Evolutionary conservation across 2,797 vertebrate species (phyloP).

Genomic region (Melanotaenia parkinsoni): DNA sequence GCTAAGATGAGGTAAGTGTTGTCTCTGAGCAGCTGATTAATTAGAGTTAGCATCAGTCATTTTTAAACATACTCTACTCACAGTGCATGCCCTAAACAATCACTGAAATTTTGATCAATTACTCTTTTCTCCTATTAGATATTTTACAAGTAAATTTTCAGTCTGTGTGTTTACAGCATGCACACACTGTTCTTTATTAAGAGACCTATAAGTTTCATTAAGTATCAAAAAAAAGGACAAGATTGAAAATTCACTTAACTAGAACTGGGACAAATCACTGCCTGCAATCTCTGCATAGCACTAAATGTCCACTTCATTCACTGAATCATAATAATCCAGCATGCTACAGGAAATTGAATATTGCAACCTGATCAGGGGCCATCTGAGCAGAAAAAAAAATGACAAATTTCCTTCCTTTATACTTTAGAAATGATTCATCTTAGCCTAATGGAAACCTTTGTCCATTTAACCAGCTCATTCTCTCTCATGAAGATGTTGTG

Average conservation of each 20-base stretch:
- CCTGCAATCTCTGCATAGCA: slow-evolving; percentile 45
- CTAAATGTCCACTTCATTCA: slow-evolving; percentile 46
- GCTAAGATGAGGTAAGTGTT: background rate
- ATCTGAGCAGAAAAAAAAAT: slow-evolving; percentile 29
- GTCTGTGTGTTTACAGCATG: background rate
- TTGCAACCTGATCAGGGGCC: slow-evolving; percentile 48
- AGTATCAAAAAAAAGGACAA: slow-evolving; percentile 9
- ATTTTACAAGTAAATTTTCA: slow-evolving; percentile 4
- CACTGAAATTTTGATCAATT: background rate
- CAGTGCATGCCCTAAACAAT: background rate
- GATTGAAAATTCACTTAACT: slow-evolving; percentile 46
- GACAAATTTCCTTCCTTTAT: slow-evolving; percentile 68
- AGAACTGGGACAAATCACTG: slow-evolving; percentile 46
- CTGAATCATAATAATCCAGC: slow-evolving; percentile 45
- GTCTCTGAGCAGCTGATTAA: background rate
- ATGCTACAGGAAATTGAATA: slow-evolving; percentile 63
- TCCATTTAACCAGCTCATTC: slow-evolving; percentile 59
- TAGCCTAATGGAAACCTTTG: slow-evolving; percentile 60
- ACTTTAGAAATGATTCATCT: slow-evolving; percentile 63
- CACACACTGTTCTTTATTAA: slow-evolving; percentile 4
- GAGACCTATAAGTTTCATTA: slow-evolving; percentile 10
- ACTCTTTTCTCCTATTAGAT: slow-evolving; percentile 15
- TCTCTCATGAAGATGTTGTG: slow-evolving; percentile 38
- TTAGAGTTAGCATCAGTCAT: background rate
- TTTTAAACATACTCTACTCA: background rate